Evolutionary conservation across 2,888 invertebrate species (phyloP).

Genomic region (Lasioglossum malachurum): DNA sequence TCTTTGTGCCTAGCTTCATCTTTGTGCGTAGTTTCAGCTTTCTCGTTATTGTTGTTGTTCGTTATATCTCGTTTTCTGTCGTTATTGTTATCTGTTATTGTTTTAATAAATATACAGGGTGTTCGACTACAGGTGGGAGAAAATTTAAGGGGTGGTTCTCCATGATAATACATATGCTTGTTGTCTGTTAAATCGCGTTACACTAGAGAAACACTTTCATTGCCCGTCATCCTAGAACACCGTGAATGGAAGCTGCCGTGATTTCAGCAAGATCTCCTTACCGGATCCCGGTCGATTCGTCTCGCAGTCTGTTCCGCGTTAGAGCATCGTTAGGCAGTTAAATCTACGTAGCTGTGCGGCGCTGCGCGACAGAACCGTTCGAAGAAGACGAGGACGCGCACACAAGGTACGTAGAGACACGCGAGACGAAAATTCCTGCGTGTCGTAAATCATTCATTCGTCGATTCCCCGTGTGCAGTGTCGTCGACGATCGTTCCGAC

Average conservation of each 20-base stretch:
- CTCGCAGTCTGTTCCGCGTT: conserved; percentile 14
- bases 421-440: conserved; percentile 57
- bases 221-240: too few species aligned
- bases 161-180: too few species aligned
- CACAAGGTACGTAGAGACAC: conserved; percentile 32
- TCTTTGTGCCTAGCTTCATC: too few species aligned
- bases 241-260: background rate
- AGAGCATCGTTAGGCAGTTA: conserved; percentile 37
- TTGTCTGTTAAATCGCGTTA: too few species aligned
- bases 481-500: conserved; percentile 39
- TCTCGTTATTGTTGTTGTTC: too few species aligned
- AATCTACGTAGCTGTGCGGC: conserved; percentile 40
- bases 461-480: conserved; percentile 49
- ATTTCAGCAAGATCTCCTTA: background rate
- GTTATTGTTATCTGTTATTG: too few species aligned
- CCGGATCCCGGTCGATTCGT: conserved; percentile 12
- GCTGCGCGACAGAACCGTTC: conserved; percentile 11
- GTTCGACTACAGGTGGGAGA: too few species aligned
- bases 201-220: too few species aligned
- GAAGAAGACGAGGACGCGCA: background rate
- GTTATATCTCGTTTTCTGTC: too few species aligned
- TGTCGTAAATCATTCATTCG: conserved; percentile 62
- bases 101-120: too few species aligned
- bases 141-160: too few species aligned
- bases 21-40: too few species aligned